Conservation (phyloP, 2,797 vertebrate genomes). For the Coluber constrictor region DNA sequence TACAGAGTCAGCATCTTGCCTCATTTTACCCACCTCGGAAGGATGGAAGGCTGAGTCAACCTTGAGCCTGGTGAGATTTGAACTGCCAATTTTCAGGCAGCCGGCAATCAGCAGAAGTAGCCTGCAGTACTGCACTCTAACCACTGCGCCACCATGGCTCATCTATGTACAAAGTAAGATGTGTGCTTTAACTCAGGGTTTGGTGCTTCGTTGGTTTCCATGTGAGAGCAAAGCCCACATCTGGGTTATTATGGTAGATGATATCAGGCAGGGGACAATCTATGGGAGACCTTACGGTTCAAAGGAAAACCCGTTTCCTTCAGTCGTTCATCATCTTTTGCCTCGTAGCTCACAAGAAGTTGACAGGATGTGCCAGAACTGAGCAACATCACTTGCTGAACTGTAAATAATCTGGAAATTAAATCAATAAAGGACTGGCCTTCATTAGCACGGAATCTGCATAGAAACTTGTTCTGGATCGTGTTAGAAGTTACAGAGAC, state of each 20-base stretch:
- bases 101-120: no score
- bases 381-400: slow-evolving; percentile 70
- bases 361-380: slow-evolving; percentile 68
- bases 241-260: background rate
- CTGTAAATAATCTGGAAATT: slow-evolving; percentile 76
- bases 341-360: slow-evolving; percentile 61
- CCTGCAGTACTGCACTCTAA: no score
- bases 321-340: slow-evolving; percentile 62
- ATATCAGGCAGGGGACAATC: background rate
- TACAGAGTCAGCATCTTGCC: no score
- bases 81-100: no score
- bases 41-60: no score
- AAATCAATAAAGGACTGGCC: slow-evolving; percentile 70
- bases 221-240: background rate
- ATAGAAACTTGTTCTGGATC: slow-evolving; percentile 14
- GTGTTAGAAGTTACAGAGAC: background rate
- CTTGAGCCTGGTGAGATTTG: no score
- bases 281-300: background rate
- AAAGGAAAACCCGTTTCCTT: slow-evolving; percentile 34
- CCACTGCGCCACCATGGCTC: no score
- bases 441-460: slow-evolving; percentile 46
- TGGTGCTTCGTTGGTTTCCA: background rate
- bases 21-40: no score
- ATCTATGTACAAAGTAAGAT: background rate
- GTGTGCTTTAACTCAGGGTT: background rate